Base-by-base conservation (phyloP, 2,113 vertebrate genomes). In the Apeltes quadracus region DNA sequence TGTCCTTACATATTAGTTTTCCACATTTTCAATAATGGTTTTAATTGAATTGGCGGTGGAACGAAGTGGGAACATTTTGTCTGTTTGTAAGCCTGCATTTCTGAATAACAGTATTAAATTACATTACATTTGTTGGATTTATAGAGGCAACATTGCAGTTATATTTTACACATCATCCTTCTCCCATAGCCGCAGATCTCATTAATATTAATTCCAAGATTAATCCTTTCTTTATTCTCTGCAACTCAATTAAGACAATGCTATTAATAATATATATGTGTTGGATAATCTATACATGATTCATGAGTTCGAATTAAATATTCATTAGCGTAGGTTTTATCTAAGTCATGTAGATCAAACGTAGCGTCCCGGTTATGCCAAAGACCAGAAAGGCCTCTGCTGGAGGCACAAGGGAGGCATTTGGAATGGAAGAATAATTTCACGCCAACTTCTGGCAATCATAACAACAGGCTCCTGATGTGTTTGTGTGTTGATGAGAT, bases 181-280 rank as follows among this genome's bases (percentile, higher is more conserved):
- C 86, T 81, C 69, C 61, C 76, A n/a, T 53, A 68, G 72, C 78
- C 23, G n/a, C 75, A 29, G 55, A 82, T 41, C 66, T 70, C 78
- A 92, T 93, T 92, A 89, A 93, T 93, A 93, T 92, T 92, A 84
- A 90, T 83, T 38, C 71, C 18, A 32, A 91, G 84, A 93, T 92
- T 86, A 93, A 93, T 93, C 87, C 72, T 51, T 82, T 66, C 88
- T 93, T 92, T 92, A 90, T 90, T 90, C 87, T 76, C 80, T 55
- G 75, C 87, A 86, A 91, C 89, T 91, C 88, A 92, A 93, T 94
- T 91, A 92, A 93, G 87, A 91, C 90, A 92, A 91, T 91, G 82
- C 75, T 88, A 92, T 94, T 92, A 93, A 94, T 94, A 94, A 93
- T 88, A 91, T 92, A 94, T 92, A 94, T 94, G 88, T 55, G 29